Conservation (phyloP, 2,888 invertebrate species). For the Hirtodrosophila histrioides region DNA sequence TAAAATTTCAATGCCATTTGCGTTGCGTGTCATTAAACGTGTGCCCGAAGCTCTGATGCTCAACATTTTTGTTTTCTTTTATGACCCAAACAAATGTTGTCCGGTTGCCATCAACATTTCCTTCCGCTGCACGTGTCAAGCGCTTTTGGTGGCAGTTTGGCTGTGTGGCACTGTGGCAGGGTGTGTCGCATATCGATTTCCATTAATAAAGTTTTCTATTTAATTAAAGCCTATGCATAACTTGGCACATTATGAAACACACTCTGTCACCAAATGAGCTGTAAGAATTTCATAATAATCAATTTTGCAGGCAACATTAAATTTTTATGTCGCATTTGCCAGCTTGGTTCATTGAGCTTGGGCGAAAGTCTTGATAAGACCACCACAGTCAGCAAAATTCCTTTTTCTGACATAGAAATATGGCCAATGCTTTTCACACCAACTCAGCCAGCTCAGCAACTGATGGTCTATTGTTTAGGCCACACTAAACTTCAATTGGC, state of each 20-base stretch:
- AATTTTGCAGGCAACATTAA: slow-evolving; percentile 21
- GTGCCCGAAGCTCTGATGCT: slow-evolving; percentile 27
- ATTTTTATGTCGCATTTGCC: slow-evolving; percentile 14
- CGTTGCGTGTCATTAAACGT: slow-evolving; percentile 49
- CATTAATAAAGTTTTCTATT: slow-evolving; percentile 33
- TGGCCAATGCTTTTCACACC: slow-evolving; percentile 39
- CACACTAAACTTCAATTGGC: slow-evolving; percentile 7
- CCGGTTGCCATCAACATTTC: slow-evolving; percentile 24
- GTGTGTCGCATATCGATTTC: slow-evolving; percentile 52
- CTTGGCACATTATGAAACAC: slow-evolving; percentile 22
- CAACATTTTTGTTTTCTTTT: slow-evolving; percentile 19
- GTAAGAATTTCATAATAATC: slow-evolving; percentile 28
- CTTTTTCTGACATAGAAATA: slow-evolving; percentile 39
- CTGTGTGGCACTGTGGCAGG: slow-evolving; percentile 3
- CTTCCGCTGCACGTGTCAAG: slow-evolving; percentile 24
- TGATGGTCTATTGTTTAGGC: slow-evolving; percentile 19
- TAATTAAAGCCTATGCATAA: slow-evolving; percentile 49
- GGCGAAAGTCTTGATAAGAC: slow-evolving; percentile 42
- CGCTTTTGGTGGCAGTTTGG: background rate
- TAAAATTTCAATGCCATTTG: slow-evolving; percentile 46
- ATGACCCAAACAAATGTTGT: slow-evolving; percentile 41
- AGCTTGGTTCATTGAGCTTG: slow-evolving; percentile 20
- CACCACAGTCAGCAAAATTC: slow-evolving; percentile 7
- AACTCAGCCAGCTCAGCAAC: slow-evolving; percentile 5
- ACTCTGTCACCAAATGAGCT: slow-evolving; percentile 13